A percentile compares a stretch with the other conserved stretches of the same genome.
Conservation (phyloP, 2,113 vertebrate species). For the Zingel zingel region DNA sequence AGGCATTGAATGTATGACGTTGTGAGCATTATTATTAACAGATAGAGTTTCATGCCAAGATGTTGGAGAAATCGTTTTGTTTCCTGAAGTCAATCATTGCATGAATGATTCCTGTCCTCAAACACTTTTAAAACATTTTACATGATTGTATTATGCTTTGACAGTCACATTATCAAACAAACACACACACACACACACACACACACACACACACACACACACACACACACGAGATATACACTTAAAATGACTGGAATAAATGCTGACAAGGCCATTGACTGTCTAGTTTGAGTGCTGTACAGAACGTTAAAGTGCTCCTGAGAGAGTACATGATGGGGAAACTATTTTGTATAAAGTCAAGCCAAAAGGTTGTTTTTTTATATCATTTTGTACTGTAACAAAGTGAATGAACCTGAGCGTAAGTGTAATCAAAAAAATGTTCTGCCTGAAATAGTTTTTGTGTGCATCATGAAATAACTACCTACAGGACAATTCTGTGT, state of each 20-base stretch:
- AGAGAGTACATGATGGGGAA: conserved; percentile 25
- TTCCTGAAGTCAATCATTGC: conserved; percentile 29
- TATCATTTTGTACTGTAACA: conserved; percentile 75
- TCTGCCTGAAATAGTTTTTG: conserved; percentile 62
- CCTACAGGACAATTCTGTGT: conserved; percentile 51
- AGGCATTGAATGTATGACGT: conserved; percentile 48
- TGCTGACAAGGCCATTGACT: conserved; percentile 8
- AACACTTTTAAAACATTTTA: neutral
- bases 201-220: conserved; percentile 2
- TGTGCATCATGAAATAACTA: conserved; percentile 59
- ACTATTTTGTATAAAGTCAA: conserved; percentile 72
- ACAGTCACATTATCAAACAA: conserved; percentile 23
- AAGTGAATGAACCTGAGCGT: conserved; percentile 63
- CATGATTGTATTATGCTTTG: conserved; percentile 50
- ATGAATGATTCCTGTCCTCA: conserved; percentile 5
- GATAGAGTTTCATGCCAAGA: conserved; percentile 17
- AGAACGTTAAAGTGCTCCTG: conserved; percentile 25
- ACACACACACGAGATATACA: conserved; percentile 3
- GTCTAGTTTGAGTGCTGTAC: conserved; percentile 44
- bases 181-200: neutral
- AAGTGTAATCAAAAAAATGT: conserved; percentile 63
- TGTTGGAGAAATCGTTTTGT: conserved; percentile 15
- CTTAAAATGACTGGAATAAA: conserved; percentile 51
- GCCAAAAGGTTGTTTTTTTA: conserved; percentile 61
- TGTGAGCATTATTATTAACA: neutral